These are phyloP conservation scores for Scaptomyza flava DNA, from an alignment of 2,888 invertebrate species.

Conservation along the genomic window DNA sequence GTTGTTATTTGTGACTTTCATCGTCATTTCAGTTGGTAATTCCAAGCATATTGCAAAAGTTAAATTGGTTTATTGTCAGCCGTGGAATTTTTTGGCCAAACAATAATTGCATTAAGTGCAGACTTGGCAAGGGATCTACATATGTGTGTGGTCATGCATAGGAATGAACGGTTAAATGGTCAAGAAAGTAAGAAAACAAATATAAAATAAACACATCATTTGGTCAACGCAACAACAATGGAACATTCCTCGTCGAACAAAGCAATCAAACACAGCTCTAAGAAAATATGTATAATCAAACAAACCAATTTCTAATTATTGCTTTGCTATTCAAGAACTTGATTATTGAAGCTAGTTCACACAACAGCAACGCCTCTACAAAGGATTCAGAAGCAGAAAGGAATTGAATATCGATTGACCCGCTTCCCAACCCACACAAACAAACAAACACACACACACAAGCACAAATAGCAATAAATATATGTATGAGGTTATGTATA, in stretches of 20 bases:
- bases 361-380: conserved; percentile 54
- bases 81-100: conserved; percentile 47
- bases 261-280: conserved; percentile 51
- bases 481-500: conserved; percentile 4
- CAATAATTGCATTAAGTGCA: conserved; percentile 73
- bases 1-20: conserved; percentile 16
- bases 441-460: conserved; percentile 4
- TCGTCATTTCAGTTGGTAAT: conserved; percentile 60
- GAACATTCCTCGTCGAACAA: conserved; percentile 44
- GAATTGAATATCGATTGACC: conserved; percentile 71
- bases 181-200: conserved; percentile 27
- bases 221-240: conserved; percentile 57
- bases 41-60: conserved; percentile 81
- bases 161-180: conserved; percentile 74
- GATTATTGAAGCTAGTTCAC: conserved; percentile 35
- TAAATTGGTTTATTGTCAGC: conserved; percentile 79
- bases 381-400: conserved; percentile 24
- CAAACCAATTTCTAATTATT: conserved; percentile 71
- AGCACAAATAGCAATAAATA: conserved; percentile 37
- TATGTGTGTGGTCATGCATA: conserved; percentile 67
- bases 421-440: conserved; percentile 43
- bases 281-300: conserved; percentile 28
- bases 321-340: conserved; percentile 49
- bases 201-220: conserved; percentile 66
- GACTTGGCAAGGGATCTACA: conserved; percentile 4